Evolutionary conservation across 2,797 vertebrate genomes (phyloP), one percentile per base, ranked within the genome.

Genomic region (Pipistrellus pipistrellus): DNA sequence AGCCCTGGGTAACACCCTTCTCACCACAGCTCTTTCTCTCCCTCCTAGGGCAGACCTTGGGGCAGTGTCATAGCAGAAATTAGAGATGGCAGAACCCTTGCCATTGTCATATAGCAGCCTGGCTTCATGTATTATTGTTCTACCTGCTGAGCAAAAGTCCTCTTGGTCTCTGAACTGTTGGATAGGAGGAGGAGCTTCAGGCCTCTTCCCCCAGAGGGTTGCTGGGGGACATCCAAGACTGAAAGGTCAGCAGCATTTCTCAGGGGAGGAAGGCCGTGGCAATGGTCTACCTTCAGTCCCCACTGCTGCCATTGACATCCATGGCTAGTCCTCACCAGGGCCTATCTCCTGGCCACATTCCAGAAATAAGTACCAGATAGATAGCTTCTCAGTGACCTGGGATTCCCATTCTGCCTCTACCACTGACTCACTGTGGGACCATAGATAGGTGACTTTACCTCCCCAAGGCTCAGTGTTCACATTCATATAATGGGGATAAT

Each of bases 131-230:
- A 48, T 75, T 90, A 46, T 17, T 84, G 2, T 64, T 95, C 25
- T 85, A 48, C 30, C 44, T 90, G n/a, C 51, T 6, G 30, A 92
- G 35, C 66, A 41, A 90, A 92, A 85, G 35, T 75, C 25, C 11
- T 90, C 76, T 94, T 68, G 83, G 25, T 78, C 44, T 90, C 44
- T 44, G 83, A 62, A 85, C n/a, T 82, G 25, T 44, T 57, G 11
- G 21, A 27, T 55, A 76, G 72, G 21, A 90, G 51, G 30, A 46
- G 62, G 2, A 69, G 73, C 44, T 71, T 8, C 51, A 38, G 76
- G 10, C 15, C 15, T 91, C 10, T 71, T 41, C 8, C 6, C 13
- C 4, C 8, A 62, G 51, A 85, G 44, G 48, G 25, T 77, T 72
- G 35, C 83, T 3, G 21, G 64, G 18, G 62, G 69, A 30, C 20